Evolutionary conservation across 2,113 vertebrate species (phyloP).

Genomic region (Callochromis pleurospilus): DNA sequence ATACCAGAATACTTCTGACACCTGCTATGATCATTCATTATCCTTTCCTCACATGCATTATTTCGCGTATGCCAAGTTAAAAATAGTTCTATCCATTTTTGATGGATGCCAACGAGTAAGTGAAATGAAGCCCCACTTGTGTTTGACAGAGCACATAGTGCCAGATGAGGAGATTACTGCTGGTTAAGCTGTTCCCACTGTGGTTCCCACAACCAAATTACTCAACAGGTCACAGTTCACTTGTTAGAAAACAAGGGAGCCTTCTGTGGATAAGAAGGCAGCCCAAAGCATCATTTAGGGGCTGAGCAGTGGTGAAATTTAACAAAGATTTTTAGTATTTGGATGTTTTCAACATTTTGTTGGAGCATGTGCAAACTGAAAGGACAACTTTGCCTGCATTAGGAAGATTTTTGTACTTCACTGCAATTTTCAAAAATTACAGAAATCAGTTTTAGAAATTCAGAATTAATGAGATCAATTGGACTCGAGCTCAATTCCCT

Average conservation of each 20-base stretch:
- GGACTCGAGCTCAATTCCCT: neutral
- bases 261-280: neutral
- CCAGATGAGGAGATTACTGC: conserved; percentile 59
- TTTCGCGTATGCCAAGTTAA: conserved; percentile 37
- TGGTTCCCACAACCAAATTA: conserved; percentile 30
- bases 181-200: conserved; percentile 40
- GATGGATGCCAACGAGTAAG: conserved; percentile 21
- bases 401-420: neutral
- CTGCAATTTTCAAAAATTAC: neutral
- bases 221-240: conserved; percentile 53
- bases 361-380: neutral
- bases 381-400: neutral
- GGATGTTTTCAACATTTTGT: neutral
- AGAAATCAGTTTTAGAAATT: neutral
- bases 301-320: neutral
- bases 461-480: neutral
- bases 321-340: neutral
- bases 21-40: conserved; percentile 47
- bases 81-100: conserved; percentile 38
- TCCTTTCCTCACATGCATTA: conserved; percentile 33
- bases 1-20: conserved; percentile 49
- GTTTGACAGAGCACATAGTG: conserved; percentile 22
- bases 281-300: neutral
- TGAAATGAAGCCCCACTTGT: conserved; percentile 29
- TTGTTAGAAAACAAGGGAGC: conserved; percentile 32